These are phyloP conservation scores for Lordiphosa stackelbergi DNA, from an alignment of 1,140 invertebrate species.

Conservation along the genomic window DNA sequence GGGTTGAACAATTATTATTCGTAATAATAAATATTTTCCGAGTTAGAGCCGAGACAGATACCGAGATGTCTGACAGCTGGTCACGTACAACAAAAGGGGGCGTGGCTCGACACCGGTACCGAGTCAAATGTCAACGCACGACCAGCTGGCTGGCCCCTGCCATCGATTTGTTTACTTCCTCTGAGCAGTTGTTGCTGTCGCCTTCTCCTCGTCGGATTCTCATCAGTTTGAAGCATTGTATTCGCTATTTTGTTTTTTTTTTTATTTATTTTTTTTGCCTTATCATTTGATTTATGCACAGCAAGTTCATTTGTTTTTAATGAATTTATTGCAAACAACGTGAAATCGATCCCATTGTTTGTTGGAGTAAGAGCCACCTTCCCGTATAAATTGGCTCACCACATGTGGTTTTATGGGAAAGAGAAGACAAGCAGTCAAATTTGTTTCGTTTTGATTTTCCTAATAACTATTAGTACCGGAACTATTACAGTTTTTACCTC, in stretches of 20 bases:
- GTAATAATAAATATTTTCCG: constrained; percentile 41
- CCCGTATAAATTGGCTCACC: constrained; percentile 14
- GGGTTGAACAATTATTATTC: constrained; percentile 38
- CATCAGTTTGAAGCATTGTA: constrained; percentile 20
- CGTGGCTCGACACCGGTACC: constrained; percentile 21
- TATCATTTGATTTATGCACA: constrained; percentile 36
- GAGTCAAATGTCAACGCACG: constrained; percentile 52
- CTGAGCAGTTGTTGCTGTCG: background rate
- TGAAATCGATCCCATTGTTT: constrained; percentile 40
- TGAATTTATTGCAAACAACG: constrained; percentile 39
- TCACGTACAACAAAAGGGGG: constrained; percentile 27
- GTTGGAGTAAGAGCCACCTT: background rate
- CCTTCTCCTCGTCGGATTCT: background rate
- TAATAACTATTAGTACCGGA: background rate
- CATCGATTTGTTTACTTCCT: constrained; percentile 14
- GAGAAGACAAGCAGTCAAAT: constrained; percentile 25
- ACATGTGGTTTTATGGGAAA: constrained; percentile 13
- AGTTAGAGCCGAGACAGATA: background rate
- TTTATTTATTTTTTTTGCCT: constrained; percentile 9
- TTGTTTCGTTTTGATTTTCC: constrained; percentile 33
- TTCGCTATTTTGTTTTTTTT: constrained; percentile 8
- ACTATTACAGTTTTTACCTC: background rate
- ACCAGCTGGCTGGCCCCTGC: constrained; percentile 6
- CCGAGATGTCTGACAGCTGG: constrained; percentile 26
- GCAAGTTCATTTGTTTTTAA: constrained; percentile 14